A percentile compares a stretch with the other conserved stretches of the same genome.
phyloP scores from a whole-genome alignment of 2,797 vertebrate genomes.

The Pelobates cultripes region DNA sequence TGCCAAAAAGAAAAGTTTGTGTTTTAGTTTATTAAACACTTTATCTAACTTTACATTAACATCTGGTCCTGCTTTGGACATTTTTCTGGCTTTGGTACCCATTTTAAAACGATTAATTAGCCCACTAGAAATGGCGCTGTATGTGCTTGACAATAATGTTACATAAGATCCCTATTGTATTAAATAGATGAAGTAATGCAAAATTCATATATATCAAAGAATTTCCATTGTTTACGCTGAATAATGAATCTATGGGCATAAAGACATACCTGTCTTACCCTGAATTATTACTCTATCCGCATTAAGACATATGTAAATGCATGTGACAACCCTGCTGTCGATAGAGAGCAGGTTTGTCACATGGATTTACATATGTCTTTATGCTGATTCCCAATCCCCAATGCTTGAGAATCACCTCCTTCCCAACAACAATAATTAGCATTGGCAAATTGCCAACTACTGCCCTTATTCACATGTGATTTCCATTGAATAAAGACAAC shows the following conservation, averaged over 20 bases:
- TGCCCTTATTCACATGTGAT: constrained; percentile 78
- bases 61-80: constrained; percentile 41
- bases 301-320: constrained; percentile 54
- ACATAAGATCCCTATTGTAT: background rate
- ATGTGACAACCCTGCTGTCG: constrained; percentile 62
- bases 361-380: constrained; percentile 74
- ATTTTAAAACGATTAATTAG: background rate
- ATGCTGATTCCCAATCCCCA: constrained; percentile 73
- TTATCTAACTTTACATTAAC: background rate
- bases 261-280: background rate
- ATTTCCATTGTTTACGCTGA: constrained; percentile 40
- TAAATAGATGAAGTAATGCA: constrained; percentile 2
- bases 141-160: background rate
- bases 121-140: constrained; percentile 35
- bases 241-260: no score
- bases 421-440: constrained; percentile 80
- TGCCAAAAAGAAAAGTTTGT: no score
- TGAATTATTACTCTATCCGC: constrained; percentile 50
- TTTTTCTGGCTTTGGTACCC: constrained; percentile 61
- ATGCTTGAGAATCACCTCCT: constrained; percentile 74
- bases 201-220: constrained; percentile 32
- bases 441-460: constrained; percentile 77
- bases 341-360: constrained; percentile 67
- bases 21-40: background rate
- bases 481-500: constrained; percentile 76